Evolutionary conservation across 2,113 vertebrate genomes (phyloP).

Genomic region (Heterochromis multidens): DNA sequence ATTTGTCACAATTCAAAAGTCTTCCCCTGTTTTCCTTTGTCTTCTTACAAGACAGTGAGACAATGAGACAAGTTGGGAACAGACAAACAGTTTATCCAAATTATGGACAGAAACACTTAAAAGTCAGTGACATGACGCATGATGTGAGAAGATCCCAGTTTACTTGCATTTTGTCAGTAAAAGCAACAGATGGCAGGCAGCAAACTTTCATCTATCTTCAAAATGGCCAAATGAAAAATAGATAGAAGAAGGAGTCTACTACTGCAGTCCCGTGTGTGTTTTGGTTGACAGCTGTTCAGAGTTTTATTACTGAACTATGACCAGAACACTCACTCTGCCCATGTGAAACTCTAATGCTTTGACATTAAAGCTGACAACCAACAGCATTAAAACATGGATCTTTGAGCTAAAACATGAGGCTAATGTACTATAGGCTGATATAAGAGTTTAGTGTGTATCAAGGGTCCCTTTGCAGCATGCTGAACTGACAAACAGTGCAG

Average conservation of each 20-base stretch:
- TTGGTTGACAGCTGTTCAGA: accelerated
- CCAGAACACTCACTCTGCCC: not conserved
- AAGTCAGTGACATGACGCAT: not conserved
- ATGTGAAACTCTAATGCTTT: not conserved
- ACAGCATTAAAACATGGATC: not conserved
- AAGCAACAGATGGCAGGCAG: not conserved
- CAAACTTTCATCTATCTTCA: not conserved
- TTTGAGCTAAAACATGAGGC: not conserved
- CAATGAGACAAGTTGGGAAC: not conserved
- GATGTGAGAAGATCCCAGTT: not conserved
- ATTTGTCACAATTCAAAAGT: not conserved
- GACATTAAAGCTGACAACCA: not conserved
- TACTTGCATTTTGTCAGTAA: not conserved
- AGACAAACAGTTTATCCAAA: not conserved
- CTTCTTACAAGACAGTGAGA: not conserved
- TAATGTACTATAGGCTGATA: not conserved
- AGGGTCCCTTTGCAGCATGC: not conserved
- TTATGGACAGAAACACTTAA: not conserved
- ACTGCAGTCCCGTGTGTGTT: not conserved
- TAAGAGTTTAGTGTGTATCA: not conserved
- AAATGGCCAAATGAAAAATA: not conserved
- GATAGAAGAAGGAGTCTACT: not conserved
- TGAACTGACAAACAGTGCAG: not conserved
- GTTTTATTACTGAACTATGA: not conserved
- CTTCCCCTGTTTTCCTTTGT: not conserved